A percentile compares a stretch with the other conserved stretches of the same genome.
Evolutionary conservation across 2,797 vertebrate genomes (phyloP).

Genomic region (Xenentodon cancila): DNA sequence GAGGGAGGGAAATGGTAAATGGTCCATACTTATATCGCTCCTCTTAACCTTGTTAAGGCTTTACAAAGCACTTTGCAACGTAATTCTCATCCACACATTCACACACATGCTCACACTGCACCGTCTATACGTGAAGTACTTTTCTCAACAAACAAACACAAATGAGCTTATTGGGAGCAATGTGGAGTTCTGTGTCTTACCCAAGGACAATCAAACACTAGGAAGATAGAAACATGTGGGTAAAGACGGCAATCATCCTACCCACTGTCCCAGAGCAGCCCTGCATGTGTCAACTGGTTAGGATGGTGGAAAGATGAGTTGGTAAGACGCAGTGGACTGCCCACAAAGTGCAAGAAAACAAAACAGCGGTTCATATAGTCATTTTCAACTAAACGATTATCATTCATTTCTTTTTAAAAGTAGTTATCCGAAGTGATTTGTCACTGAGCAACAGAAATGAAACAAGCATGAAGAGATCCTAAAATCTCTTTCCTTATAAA

Average conservation of each 20-base stretch:
- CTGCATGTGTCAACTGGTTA: constrained; percentile 26
- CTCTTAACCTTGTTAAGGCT: constrained; percentile 1
- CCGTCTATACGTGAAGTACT: too few species aligned
- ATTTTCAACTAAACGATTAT: constrained; percentile 20
- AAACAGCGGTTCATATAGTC: constrained; percentile 14
- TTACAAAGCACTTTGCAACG: not conserved
- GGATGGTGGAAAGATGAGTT: constrained; percentile 38
- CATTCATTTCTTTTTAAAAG: constrained; percentile 31
- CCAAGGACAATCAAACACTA: not conserved
- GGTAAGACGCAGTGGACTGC: constrained; percentile 30
- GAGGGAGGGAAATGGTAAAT: constrained; percentile 29
- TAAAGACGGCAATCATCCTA: not conserved
- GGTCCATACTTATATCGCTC: not conserved
- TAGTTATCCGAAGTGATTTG: constrained; percentile 21
- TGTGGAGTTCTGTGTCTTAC: not conserved
- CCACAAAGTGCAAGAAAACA: constrained; percentile 2
- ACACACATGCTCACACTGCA: not conserved
- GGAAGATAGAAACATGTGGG: not conserved
- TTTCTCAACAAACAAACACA: not conserved
- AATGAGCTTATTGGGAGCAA: not conserved
- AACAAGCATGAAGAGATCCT: constrained; percentile 16
- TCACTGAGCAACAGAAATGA: constrained; percentile 26
- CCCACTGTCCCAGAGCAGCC: not conserved
- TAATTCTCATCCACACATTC: not conserved
- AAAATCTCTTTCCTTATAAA: not conserved